Evolutionary conservation across 2,797 vertebrate species (phyloP).

Genomic region (Enteromius thamalakanensis): DNA sequence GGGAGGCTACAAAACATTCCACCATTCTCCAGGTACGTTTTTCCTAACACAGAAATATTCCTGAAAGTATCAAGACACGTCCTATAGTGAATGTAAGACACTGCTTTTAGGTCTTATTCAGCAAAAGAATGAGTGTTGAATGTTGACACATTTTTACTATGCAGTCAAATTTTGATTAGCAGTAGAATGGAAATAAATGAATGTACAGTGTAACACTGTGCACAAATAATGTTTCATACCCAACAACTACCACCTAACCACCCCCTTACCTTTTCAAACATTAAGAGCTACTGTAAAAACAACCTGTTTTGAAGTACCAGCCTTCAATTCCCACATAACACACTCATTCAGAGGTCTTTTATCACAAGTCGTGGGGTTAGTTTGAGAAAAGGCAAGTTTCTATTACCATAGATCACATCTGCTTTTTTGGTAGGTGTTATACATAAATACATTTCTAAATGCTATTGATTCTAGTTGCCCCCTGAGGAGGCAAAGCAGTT

Average conservation of each 20-base stretch:
- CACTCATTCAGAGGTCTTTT: slow-evolving; percentile 25
- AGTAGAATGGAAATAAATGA: slow-evolving; percentile 41
- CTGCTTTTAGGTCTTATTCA: slow-evolving; percentile 60
- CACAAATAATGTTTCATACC: slow-evolving; percentile 44
- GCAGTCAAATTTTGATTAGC: slow-evolving; percentile 32
- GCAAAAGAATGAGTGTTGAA: slow-evolving; percentile 46
- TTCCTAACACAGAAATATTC: slow-evolving; percentile 21
- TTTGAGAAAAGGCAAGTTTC: slow-evolving; percentile 62
- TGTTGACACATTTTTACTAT: not conserved
- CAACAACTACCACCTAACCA: slow-evolving; percentile 46
- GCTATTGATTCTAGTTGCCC: slow-evolving; percentile 65
- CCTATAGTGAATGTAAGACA: slow-evolving; percentile 33
- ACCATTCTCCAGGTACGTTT: slow-evolving; percentile 42
- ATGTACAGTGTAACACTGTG: slow-evolving; percentile 59
- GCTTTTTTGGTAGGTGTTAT: slow-evolving; percentile 67
- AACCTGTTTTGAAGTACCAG: slow-evolving; percentile 76
- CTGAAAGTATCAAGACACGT: slow-evolving; percentile 50
- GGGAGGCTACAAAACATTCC: slow-evolving; percentile 53
- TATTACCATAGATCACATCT: slow-evolving; percentile 64
- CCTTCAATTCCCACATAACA: slow-evolving; percentile 69
- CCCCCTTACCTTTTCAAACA: slow-evolving; percentile 56
- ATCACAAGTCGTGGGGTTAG: slow-evolving; percentile 52
- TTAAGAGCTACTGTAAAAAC: slow-evolving; percentile 52
- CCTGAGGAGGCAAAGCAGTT: slow-evolving; percentile 54
- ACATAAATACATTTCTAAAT: slow-evolving; percentile 74